A percentile compares a stretch with the other conserved stretches of the same genome.
These are phyloP conservation scores for Coilia nasus DNA, from an alignment of 2,797 vertebrate genomes.

Conservation along the genomic window DNA sequence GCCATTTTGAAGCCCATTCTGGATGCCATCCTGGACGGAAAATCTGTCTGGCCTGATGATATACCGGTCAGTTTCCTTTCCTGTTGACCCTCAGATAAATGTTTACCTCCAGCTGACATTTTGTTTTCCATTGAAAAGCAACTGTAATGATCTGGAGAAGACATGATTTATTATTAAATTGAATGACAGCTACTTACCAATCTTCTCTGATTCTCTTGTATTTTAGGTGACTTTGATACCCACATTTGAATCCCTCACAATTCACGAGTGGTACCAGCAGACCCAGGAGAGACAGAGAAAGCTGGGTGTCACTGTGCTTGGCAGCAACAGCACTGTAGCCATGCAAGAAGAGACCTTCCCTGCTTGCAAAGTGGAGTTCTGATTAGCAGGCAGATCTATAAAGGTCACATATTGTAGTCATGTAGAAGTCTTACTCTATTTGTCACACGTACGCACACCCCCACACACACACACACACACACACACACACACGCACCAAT, in stretches of 20 bases:
- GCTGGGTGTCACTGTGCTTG: constrained; percentile 86
- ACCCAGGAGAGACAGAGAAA: constrained; percentile 81
- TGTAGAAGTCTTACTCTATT: neutral
- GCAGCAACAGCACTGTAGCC: constrained; percentile 93
- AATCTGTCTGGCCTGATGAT: constrained; percentile 79
- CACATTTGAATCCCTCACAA: constrained; percentile 63
- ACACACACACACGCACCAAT: neutral
- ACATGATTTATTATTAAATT: neutral
- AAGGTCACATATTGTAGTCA: neutral
- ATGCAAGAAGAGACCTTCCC: constrained; percentile 98
- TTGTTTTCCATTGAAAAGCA: neutral
- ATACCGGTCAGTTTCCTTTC: constrained; percentile 75
- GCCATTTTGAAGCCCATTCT: constrained; percentile 78
- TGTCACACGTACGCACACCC: neutral
- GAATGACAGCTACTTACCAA: neutral
- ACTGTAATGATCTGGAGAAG: too few species aligned
- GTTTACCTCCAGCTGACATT: neutral
- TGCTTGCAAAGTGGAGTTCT: constrained; percentile 97
- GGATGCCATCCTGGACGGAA: constrained; percentile 84
- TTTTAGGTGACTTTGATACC: constrained; percentile 56
- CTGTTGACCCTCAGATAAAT: neutral
- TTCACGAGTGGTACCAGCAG: constrained; percentile 94
- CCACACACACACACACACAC: constrained; percentile 1
- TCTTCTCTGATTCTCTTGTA: neutral
- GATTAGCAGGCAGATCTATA: constrained; percentile 47